phyloP scores from a whole-genome alignment of 2,797 vertebrate species.

The Cyclura pinguis region DNA sequence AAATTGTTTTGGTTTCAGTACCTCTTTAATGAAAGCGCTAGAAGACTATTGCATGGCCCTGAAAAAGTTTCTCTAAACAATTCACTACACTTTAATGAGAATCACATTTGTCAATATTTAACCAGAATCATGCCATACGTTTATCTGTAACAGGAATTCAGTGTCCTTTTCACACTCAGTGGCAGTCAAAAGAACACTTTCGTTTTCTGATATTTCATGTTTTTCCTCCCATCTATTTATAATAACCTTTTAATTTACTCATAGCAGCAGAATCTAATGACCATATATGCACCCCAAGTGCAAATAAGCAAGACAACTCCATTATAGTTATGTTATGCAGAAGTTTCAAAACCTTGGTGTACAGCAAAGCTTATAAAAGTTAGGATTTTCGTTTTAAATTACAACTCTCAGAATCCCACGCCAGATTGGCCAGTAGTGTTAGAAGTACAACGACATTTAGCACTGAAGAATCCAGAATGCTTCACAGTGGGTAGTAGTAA shows the following conservation, averaged over 20 bases:
- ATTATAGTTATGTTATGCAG: background rate
- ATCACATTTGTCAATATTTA: constrained; percentile 20
- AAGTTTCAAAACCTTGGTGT: too few species aligned
- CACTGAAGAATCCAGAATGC: too few species aligned
- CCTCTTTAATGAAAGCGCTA: background rate
- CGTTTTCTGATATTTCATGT: constrained; percentile 23
- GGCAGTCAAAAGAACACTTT: constrained; percentile 1
- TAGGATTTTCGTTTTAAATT: too few species aligned
- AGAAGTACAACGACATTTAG: too few species aligned
- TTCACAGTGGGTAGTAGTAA: too few species aligned
- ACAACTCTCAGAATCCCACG: too few species aligned
- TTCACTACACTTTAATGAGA: background rate
- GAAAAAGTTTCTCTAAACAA: background rate
- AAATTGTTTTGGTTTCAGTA: background rate
- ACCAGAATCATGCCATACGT: background rate
- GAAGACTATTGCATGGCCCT: background rate
- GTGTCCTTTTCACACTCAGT: background rate
- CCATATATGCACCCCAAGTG: background rate
- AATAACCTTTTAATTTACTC: background rate
- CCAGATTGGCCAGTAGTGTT: too few species aligned
- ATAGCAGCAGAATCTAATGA: background rate
- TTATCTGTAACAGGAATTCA: constrained; percentile 16
- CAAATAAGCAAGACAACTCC: too few species aligned
- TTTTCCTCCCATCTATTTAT: background rate
- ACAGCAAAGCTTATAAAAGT: too few species aligned